phyloP scores from a whole-genome alignment of 1,140 invertebrate genomes.

The Drosophila chauvacae region DNA sequence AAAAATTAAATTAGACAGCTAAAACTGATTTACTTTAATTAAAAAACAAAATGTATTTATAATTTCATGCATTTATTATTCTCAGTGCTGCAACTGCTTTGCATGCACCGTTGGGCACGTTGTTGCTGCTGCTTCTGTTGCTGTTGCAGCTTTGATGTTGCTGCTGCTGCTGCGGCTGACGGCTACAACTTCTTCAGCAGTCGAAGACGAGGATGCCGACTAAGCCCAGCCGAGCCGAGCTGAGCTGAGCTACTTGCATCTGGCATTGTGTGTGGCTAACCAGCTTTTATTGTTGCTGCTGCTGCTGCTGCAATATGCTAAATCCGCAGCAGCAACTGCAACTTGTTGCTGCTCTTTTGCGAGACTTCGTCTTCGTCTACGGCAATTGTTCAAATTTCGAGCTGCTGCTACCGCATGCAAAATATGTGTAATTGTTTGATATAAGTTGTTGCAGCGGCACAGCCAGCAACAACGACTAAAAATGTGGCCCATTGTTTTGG shows the following conservation, averaged over 20 bases:
- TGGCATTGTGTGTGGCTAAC: conserved; percentile 56
- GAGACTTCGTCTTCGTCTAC: conserved; percentile 39
- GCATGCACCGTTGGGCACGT: conserved; percentile 71
- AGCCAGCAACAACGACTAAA: conserved; percentile 60
- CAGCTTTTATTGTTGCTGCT: conserved; percentile 45
- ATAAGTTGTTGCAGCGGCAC: conserved; percentile 71
- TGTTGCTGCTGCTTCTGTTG: conserved; percentile 34
- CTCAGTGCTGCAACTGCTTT: conserved; percentile 35
- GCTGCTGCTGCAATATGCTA: conserved; percentile 54
- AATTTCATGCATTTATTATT: background rate
- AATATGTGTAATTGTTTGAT: conserved; percentile 84
- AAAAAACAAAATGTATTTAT: background rate
- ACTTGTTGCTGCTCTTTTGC: conserved; percentile 38
- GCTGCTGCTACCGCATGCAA: conserved; percentile 71
- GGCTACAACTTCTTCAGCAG: conserved; percentile 65
- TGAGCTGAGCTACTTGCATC: conserved; percentile 29
- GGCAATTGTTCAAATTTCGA: conserved; percentile 67
- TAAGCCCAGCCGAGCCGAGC: conserved; percentile 10
- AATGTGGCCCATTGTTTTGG: conserved; percentile 83
- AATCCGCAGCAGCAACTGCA: conserved; percentile 15
- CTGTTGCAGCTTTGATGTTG: background rate
- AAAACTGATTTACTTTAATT: background rate
- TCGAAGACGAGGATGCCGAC: conserved; percentile 45
- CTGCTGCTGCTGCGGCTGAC: conserved; percentile 29
- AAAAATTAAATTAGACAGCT: background rate